Percentiles rank a stretch among this genome's conserved stretches.
phyloP scores from a whole-genome alignment of 2,797 vertebrate species.

The Gadopsis marmoratus region DNA sequence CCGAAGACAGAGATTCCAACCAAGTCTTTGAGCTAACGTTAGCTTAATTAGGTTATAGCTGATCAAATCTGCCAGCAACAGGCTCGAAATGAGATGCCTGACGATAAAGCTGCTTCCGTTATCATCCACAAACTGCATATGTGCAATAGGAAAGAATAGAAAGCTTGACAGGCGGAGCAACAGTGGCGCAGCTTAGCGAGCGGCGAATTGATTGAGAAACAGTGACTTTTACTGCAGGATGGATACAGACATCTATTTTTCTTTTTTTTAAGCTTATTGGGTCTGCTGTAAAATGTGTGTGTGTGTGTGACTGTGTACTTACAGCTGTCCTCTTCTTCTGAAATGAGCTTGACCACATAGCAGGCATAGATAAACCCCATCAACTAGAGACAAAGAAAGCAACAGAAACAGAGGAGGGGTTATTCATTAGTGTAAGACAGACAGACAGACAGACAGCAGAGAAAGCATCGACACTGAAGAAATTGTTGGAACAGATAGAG shows the following conservation, averaged over 20 bases:
- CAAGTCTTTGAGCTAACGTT: not conserved
- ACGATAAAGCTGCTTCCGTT: not conserved
- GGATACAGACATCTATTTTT: not conserved
- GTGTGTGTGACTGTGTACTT: constrained; percentile 83
- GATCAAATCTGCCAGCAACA: not conserved
- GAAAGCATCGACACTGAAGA: constrained; percentile 25
- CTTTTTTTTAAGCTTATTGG: not conserved
- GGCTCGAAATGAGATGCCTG: not conserved
- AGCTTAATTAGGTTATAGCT: not conserved
- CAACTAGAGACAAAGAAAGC: constrained; percentile 87
- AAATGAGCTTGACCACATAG: constrained; percentile 99
- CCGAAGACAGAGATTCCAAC: not conserved
- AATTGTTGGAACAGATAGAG: constrained; percentile 55
- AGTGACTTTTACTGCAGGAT: not conserved
- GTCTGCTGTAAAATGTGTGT: not conserved
- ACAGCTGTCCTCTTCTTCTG: constrained; percentile 99
- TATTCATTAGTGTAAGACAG: constrained; percentile 13
- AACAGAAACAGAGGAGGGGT: constrained; percentile 28
- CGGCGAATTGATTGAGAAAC: not conserved
- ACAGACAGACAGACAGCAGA: constrained; percentile 9
- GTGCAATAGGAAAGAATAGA: not conserved
- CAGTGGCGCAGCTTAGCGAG: not conserved
- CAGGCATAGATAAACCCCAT: constrained; percentile 99
- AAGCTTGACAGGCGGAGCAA: not conserved
- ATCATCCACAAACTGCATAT: not conserved